Evolutionary conservation across 2,113 vertebrate species (phyloP).

Genomic region (Xiphorhynchus elegans): DNA sequence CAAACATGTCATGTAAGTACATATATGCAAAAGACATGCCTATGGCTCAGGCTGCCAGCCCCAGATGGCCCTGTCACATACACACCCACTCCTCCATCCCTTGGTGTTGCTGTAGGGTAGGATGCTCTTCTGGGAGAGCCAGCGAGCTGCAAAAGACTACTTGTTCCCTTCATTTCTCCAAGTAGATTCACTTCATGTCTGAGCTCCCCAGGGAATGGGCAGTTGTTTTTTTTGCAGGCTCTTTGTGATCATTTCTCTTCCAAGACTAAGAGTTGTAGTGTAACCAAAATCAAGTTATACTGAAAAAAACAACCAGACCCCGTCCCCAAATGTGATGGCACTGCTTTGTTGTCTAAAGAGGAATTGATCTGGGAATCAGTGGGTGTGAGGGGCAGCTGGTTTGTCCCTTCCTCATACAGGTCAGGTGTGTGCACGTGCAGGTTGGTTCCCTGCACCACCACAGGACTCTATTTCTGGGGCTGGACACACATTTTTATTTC

Average conservation of each 20-base stretch:
- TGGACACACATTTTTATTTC: background rate
- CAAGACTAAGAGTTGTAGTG: background rate
- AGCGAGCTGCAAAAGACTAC: background rate
- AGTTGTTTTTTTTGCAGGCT: background rate
- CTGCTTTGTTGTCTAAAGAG: background rate
- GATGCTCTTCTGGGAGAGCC: background rate
- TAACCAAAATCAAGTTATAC: background rate
- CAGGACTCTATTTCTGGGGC: background rate
- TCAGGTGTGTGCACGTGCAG: fast-evolving
- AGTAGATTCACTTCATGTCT: background rate
- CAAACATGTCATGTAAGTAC: background rate
- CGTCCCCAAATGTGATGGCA: background rate
- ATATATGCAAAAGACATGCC: background rate
- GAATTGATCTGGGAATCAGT: background rate
- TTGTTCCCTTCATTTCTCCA: background rate
- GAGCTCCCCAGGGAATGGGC: background rate
- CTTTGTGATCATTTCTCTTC: background rate
- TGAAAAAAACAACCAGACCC: background rate
- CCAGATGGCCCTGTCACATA: background rate
- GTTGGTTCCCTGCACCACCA: background rate
- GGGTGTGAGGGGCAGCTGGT: background rate
- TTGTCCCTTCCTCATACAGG: background rate
- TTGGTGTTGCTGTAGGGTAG: background rate
- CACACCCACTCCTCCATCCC: background rate
- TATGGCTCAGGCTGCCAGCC: background rate